A percentile compares a stretch with the other conserved stretches of the same genome.
phyloP scores from a whole-genome alignment of 2,797 vertebrate species.

The Lutjanus campechanus region DNA sequence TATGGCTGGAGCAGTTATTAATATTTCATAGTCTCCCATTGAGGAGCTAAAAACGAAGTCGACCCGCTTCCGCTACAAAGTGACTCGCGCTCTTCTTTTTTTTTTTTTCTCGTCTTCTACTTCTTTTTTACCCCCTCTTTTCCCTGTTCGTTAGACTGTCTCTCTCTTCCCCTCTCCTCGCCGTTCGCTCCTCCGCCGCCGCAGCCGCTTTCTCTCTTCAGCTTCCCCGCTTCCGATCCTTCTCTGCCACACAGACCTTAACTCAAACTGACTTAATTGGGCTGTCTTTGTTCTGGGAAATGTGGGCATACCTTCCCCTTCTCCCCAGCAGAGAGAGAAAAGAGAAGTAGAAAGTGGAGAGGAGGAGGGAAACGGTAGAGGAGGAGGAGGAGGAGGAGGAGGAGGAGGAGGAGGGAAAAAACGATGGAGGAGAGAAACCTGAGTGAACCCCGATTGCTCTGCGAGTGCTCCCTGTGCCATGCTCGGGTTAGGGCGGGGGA shows the following conservation, averaged over 20 bases:
- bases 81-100: conserved; percentile 73
- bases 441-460: conserved; percentile 61
- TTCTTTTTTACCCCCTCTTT: conserved; percentile 64
- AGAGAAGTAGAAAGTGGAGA: conserved; percentile 55
- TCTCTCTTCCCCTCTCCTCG: conserved; percentile 66
- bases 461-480: conserved; percentile 53
- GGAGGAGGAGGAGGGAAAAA: conserved; percentile 33
- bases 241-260: conserved; percentile 83
- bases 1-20: conserved; percentile 88
- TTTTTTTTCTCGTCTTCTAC: conserved; percentile 56
- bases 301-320: conserved; percentile 83
- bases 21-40: conserved; percentile 89
- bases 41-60: conserved; percentile 85
- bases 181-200: conserved; percentile 42
- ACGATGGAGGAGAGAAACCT: conserved; percentile 51
- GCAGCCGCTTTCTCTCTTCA: conserved; percentile 51
- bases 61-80: conserved; percentile 86
- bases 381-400: conserved; percentile 45
- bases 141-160: conserved; percentile 71
- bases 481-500: conserved; percentile 27
- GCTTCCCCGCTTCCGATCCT: conserved; percentile 72
- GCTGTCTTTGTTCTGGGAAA: conserved; percentile 87
- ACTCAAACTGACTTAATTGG: conserved; percentile 90
- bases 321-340: conserved; percentile 60
- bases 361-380: conserved; percentile 45